Base-by-base conservation (phyloP, 2,797 vertebrate genomes). In the Aulostomus chinensis region DNA sequence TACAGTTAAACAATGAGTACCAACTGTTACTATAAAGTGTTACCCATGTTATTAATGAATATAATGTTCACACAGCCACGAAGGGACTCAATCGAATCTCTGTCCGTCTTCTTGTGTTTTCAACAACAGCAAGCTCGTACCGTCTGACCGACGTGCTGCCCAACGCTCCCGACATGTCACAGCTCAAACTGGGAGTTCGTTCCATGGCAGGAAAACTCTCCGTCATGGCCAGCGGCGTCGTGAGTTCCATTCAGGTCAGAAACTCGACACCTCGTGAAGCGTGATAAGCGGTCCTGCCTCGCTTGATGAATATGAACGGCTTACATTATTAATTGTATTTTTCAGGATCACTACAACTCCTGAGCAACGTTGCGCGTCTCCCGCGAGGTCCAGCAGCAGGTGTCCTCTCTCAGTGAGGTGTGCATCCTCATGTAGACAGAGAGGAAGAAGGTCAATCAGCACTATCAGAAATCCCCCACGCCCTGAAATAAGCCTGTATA, bases 221-320 rank as follows among this genome's bases (percentile, higher is more conserved):
- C 0, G 94, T 96, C 37, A 93, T 99, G 80, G 97, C 97, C 57
- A 99, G 94, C 7, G 97, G 96, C 0, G 96, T 99, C 2, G 94
- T 98, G 79, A 94, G 83, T 22, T 89, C 96, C 7, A 96, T 99
- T 73, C 97, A 99, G 95, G 97, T 71, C 17, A n/a, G 14, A 40
- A 32, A 40, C 2, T 1, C 1, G 0, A 4, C 9, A 14, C 0
- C 9, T 12, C 35, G 3, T 15, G 1, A 26, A 15, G 16, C 1
- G 7, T 9, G 0, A 34, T 28, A 4, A 9, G 3, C 9, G 0
- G 2, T 28, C 12, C 13, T 1, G 3, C 13, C 16, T 21, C 4
- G 11, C 21, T n/a, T n/a, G n/a, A n/a, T n/a, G n/a, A n/a, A n/a
- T n/a, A n/a, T n/a, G n/a, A n/a, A n/a, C n/a, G n/a, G n/a, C n/a